Base-by-base conservation (phyloP, 2,113 vertebrate species). In the Hemichromis elongatus region DNA sequence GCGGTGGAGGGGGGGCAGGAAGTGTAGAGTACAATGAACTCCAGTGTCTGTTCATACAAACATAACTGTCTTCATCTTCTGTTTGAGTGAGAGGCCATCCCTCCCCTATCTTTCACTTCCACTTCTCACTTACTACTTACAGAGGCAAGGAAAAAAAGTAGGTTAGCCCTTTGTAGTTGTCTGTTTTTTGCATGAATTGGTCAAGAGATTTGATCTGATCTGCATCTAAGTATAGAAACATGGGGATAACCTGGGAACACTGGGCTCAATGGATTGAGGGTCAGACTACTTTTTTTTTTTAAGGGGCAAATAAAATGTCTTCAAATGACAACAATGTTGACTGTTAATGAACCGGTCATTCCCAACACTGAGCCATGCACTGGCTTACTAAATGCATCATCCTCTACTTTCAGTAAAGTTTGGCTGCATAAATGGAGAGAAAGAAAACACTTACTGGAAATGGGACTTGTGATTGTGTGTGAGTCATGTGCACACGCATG, bases 11-110 rank as follows among this genome's bases (percentile, higher is more conserved):
- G 88, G 52, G 18, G 4, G 21, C 90, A 94, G 94, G 95, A 94
- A 94, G 81, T 83, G n/a, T 82, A 66, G 87, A 83, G 91, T 90
- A 95, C 94, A 95, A 95, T 94, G 92, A 92, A 92, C 84, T 92
- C 90, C 88, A 94, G 91, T 95, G 94, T 95, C 87, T 93, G 89
- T 88, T 88, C 92, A 92, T 92, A 86, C 88, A 93, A 92, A 92
- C 88, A 93, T 90, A 79, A 93, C 86, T 56, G 90, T 92, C 92
- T 89, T 91, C 90, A 92, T 95, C 88, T 92, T 88, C 83, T 77
- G 52, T 63, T 57, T 88, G 84, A 87, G 57, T 50, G 52, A 84
- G 87, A 92, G 83, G 66, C 82, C 89, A 77, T 66, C 73, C 68
- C 81, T 73, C 59, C 68, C 57, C 61, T 14, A 33, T 86, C 70